Evolutionary conservation across 1,140 invertebrate species (phyloP), one percentile per base, ranked within the genome.

Genomic region (Dreissena polymorpha): DNA sequence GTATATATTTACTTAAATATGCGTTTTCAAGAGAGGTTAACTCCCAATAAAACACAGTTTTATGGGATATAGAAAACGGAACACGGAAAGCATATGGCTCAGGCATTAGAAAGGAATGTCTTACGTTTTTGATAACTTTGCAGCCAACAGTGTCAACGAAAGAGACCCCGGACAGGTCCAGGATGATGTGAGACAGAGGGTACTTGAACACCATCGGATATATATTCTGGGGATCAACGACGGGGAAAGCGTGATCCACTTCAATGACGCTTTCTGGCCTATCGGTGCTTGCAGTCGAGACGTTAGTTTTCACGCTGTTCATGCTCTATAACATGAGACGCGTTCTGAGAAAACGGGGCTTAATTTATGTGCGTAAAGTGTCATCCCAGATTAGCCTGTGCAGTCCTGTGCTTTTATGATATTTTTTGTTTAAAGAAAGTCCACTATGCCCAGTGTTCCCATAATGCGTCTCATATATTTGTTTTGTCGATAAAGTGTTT

Each of bases 91-190:
- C 39, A 39, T 39, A 39, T 39, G 8, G 8, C 39, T 39, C 2
- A 39, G 39, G 39, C 8, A 8, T 39, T 39, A 7, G 2, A 5
- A n/a, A 63, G 18, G 18, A 23, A 27, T 14, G 21, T 65, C 6
- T 73, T 86, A 90, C 87, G 84, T 83, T 84, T 83, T 86, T 87
- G 12, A 92, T 74, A 16, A 88, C 86, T 64, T 90, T 90, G n/a
- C 90, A 83, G 13, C 90, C 91, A 16, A 90, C 88, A 65, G 85
- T 85, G 71, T 92, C 91, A 5, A 92, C 84, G 69, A 91, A 91
- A 27, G 87, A 64, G 74, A 91, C 88, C 27, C 84, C 80, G 6
- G 87, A 81, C 70, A 86, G 90, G 78, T 92, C 91, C 27, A 92
- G 86, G 70, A 92, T 88, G 65, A 92, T 88, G 83, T 90, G 86